These are phyloP conservation scores for Lithodes maja DNA, from an alignment of 2,888 invertebrate genomes.

Conservation along the genomic window DNA sequence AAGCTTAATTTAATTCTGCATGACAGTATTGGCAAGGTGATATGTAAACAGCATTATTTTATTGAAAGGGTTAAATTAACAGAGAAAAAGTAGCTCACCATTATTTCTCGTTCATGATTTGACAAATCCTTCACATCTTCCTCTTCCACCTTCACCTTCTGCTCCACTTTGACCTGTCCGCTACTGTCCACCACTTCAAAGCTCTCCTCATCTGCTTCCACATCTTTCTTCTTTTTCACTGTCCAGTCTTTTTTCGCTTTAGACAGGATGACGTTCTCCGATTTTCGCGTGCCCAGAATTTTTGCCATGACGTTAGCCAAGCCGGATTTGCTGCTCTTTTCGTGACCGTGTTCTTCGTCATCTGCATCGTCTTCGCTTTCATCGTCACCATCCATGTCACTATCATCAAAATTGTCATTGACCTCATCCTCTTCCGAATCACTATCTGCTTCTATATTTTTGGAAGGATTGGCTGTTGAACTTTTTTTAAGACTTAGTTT, in stretches of 20 bases:
- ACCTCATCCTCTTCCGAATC: background rate
- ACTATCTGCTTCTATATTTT: background rate
- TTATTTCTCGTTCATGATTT: background rate
- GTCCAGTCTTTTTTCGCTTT: constrained; percentile 48
- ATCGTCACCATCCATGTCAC: background rate
- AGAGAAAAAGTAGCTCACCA: background rate
- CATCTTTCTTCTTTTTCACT: constrained; percentile 22
- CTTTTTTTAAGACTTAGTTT: too few species aligned
- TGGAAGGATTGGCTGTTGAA: too few species aligned
- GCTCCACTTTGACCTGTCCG: constrained; percentile 28
- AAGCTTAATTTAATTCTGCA: too few species aligned
- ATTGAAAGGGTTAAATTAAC: background rate
- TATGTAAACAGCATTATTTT: too few species aligned
- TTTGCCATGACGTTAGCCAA: constrained; percentile 47
- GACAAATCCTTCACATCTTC: background rate
- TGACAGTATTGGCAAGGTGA: too few species aligned
- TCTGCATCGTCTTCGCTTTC: background rate
- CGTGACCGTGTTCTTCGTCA: background rate
- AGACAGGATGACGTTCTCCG: constrained; percentile 35
- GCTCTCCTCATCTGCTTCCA: constrained; percentile 8
- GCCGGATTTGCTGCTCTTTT: constrained; percentile 10
- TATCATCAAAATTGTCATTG: constrained; percentile 1
- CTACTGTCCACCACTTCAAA: constrained; percentile 45
- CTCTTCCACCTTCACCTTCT: background rate
- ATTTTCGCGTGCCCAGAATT: constrained; percentile 33